These are phyloP conservation scores for Panulirus ornatus DNA, from an alignment of 1,140 invertebrate species.

Conservation along the genomic window DNA sequence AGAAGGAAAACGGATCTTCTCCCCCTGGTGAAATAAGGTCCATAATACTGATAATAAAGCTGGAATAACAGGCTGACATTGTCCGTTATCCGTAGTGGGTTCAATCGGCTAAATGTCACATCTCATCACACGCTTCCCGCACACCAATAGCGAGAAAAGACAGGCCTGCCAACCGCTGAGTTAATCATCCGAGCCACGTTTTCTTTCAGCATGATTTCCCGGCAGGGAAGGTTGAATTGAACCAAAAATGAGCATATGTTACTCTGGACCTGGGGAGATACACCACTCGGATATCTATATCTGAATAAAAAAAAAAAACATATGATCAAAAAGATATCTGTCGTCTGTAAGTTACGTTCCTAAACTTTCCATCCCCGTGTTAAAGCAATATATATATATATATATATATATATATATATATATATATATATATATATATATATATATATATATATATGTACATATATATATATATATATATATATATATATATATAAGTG, in stretches of 20 bases:
- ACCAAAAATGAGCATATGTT: slow-evolving; percentile 55
- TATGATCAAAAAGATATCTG: no score
- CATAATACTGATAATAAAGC: neutral
- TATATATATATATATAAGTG: no score
- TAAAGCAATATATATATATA: no score
- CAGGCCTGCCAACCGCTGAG: slow-evolving; percentile 45
- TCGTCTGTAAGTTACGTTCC: no score
- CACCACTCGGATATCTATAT: no score
- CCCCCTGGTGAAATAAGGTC: neutral
- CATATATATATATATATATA: no score
- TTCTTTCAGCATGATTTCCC: slow-evolving; percentile 48
- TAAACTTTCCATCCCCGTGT: no score
- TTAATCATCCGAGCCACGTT: slow-evolving; percentile 56
- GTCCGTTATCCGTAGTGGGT: neutral
- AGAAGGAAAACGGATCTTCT: neutral
- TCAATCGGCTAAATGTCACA: slow-evolving; percentile 65
- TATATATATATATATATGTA: no score
- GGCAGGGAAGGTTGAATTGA: neutral
- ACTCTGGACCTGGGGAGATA: neutral
- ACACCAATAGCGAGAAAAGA: slow-evolving; percentile 47
- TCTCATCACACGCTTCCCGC: slow-evolving; percentile 37
- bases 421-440: no score
- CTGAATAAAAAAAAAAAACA: neutral
- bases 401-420: no score
- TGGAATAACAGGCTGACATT: neutral